Evolutionary conservation across 1,140 invertebrate genomes (phyloP), one percentile per base, ranked within the genome.

Genomic region (Chrysomallon squamiferum): DNA sequence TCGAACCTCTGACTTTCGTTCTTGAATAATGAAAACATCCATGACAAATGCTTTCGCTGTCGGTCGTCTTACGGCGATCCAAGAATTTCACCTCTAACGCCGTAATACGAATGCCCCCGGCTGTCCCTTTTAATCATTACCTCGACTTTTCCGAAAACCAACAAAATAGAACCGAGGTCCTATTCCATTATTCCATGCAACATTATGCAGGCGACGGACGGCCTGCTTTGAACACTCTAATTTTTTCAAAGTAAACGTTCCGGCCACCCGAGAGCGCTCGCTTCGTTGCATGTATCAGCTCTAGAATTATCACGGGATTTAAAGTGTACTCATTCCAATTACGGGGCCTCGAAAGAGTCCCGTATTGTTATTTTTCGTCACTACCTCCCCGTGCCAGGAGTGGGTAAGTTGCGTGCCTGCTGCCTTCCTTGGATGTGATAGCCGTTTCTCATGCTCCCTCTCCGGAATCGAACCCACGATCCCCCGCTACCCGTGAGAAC

Each of bases 341-440:
- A 91, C 90, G 88, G 88, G 89, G 89, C 90, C 89, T 90, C 88
- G 86, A 86, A 90, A 88, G 90, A 91, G 90, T 89, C 88, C 88
- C 86, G 89, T 90, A 92, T 92, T 89, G 90, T 92, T 93, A 93
- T 93, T 93, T n/a, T 93, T 93, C 89, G 90, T 93, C 91, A 93
- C 88, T 89, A 88, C 88, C 88, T 89, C 87, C 89, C 90, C 89
- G 89, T 90, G 88, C 87, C 87, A 88, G 90, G 90, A 93, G 87
- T 93, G 92, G 91, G 91, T 93, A 93, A 91, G 90, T 92, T 92
- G 89, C 90, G 91, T 90, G 91, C 91, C 91, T 93, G 91, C 91
- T 93, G 91, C 92, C 91, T 92, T 93, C 91, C 91, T 92, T 93
- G 89, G 92, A 93, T 92, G 92, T 93, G 68, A 65, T 93, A 93